Base-by-base conservation (phyloP, 37 sponge, comb jelly and placozoan genomes). In the Corticium candelabrum region DNA sequence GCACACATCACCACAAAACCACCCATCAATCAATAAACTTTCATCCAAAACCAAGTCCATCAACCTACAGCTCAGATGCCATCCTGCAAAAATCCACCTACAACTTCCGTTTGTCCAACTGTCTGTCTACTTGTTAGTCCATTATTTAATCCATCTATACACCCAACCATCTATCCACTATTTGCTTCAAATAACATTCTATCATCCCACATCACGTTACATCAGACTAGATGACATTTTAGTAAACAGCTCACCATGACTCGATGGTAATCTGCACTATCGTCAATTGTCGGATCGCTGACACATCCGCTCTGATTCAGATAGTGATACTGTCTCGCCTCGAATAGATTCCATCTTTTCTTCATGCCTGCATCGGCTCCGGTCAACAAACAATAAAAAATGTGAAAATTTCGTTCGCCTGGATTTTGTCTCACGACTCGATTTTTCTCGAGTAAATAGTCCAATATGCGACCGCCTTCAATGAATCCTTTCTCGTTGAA, bases 341-440 rank as follows among this genome's bases (percentile, higher is more conserved):
- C 85, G 33, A 15, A 37, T 0, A 92, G 78, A 21, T 81, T 41
- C 78, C 89, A 77, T 1, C 31, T 36, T 34, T 85, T 86, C 82
- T 69, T 89, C 78, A 85, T 80, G 37, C 79, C 85, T 7, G 69
- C 38, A 68, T 86, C 79, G 32, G 78, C 71, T 37, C 93, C 93
- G 2, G 79, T 79, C 29, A 94, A 3, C 79, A 94, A 37, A 50
- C 77, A 76, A 74, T 97, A 97, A 77, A 97, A 97, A 69, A 97
- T 94, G 86, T 97, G 99, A 50, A 79, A 97, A 85, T 97, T 97
- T 31, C 99, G 75, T 81, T 97, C 99, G 57, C 79, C 74, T 2
- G 99, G 94, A 57, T 97, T 97, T 84, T 97, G 99, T 3, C 94
- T 38, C 1, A 95, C 96, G 0, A 91, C 91, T 39, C 96, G 78